phyloP scores from a whole-genome alignment of 1,140 invertebrate species.

The Scaptodrosophila lebanonensis region DNA sequence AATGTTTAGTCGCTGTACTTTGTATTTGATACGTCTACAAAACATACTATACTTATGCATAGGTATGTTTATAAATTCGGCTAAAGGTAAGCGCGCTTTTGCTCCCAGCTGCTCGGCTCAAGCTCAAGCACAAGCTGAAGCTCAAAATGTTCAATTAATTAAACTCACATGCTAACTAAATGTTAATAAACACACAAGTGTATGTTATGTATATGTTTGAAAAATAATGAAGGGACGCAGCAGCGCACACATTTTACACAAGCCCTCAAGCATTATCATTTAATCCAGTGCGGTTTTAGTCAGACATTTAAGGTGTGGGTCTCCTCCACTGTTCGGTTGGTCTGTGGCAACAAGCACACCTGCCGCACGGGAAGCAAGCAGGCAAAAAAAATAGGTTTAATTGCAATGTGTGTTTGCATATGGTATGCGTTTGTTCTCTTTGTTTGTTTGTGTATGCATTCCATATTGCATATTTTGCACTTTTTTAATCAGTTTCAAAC shows the following conservation, averaged over 20 bases:
- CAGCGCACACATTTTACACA: conserved; percentile 19
- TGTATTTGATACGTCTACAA: conserved; percentile 9
- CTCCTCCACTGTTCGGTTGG: too few species aligned
- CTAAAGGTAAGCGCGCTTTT: conserved; percentile 10
- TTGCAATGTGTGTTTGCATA: conserved; percentile 18
- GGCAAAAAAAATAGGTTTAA: conserved; percentile 18
- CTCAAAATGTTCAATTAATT: too few species aligned
- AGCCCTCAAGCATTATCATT: conserved; percentile 43
- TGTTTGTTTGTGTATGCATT: conserved; percentile 13
- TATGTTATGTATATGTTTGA: too few species aligned
- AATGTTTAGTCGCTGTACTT: background rate
- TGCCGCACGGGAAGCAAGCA: conserved; percentile 31
- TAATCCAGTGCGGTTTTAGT: conserved; percentile 26
- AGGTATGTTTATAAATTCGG: too few species aligned
- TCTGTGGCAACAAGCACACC: conserved; percentile 31
- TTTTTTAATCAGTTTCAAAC: background rate
- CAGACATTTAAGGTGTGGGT: conserved; percentile 1
- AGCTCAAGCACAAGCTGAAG: too few species aligned
- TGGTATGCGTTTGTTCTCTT: too few species aligned
- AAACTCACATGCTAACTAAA: too few species aligned
- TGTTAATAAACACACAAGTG: too few species aligned
- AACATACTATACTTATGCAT: too few species aligned
- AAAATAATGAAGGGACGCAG: conserved; percentile 16
- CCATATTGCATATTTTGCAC: conserved; percentile 8
- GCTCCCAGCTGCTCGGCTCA: background rate